These are phyloP conservation scores for Acarapis woodi DNA, from an alignment of 1,140 invertebrate species.

Conservation along the genomic window DNA sequence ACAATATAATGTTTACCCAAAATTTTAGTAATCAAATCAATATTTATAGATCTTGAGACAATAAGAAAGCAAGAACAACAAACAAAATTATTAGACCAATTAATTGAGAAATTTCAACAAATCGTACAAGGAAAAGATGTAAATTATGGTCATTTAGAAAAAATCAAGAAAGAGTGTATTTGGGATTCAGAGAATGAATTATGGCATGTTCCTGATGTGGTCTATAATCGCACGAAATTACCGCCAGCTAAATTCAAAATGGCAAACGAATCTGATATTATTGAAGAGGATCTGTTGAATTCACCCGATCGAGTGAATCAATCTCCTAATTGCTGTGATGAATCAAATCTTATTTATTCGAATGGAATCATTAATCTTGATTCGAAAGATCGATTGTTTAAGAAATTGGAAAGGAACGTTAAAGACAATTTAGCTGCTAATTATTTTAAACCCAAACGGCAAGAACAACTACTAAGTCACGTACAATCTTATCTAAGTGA, in stretches of 20 bases:
- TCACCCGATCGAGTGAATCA: constrained; percentile 2
- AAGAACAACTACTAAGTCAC: constrained; percentile 25
- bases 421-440: constrained; percentile 32
- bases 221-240: constrained; percentile 29
- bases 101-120: constrained; percentile 37
- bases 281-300: neutral
- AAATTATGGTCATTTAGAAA: constrained; percentile 37
- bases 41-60: constrained; percentile 35
- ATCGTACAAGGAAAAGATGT: constrained; percentile 38
- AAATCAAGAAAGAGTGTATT: constrained; percentile 31
- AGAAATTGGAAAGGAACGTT: constrained; percentile 28
- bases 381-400: constrained; percentile 11
- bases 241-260: constrained; percentile 20
- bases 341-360: neutral
- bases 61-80: constrained; percentile 43
- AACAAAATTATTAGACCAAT: constrained; percentile 32
- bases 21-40: neutral
- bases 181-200: constrained; percentile 44
- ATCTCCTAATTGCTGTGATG: constrained; percentile 1
- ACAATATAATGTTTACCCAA: neutral
- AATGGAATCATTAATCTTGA: neutral
- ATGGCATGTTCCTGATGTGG: constrained; percentile 38
- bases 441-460: constrained; percentile 36
- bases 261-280: neutral
- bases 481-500: no score